Conservation (phyloP, 2,888 invertebrate species). For the Campoletis raptor region DNA sequence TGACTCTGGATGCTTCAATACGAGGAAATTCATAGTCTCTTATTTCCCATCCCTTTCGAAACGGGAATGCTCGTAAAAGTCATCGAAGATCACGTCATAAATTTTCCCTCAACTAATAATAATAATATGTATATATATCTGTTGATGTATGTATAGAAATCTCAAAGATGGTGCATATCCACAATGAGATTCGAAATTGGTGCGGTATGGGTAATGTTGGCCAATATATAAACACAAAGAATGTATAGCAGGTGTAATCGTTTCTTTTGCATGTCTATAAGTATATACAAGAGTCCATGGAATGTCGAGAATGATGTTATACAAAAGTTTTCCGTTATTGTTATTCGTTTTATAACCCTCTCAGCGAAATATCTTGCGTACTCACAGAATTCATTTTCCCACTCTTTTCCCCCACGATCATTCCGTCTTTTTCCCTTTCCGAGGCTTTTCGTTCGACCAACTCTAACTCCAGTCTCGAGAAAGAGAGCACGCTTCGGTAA, state of each 20-base stretch:
- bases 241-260: constrained; percentile 54
- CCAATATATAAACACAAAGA: constrained; percentile 23
- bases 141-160: constrained; percentile 11
- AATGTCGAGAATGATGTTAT: constrained; percentile 33
- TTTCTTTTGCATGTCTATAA: constrained; percentile 13
- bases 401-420: not conserved
- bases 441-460: constrained; percentile 25
- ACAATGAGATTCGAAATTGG: constrained; percentile 22
- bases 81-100: constrained; percentile 52
- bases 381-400: constrained; percentile 1
- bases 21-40: constrained; percentile 45
- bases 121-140: constrained; percentile 29
- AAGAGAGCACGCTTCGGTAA: constrained; percentile 29
- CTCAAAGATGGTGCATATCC: constrained; percentile 11
- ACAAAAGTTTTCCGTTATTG: constrained; percentile 62
- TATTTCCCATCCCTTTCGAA: not conserved
- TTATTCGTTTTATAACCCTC: constrained; percentile 64
- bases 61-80: constrained; percentile 57
- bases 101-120: constrained; percentile 58
- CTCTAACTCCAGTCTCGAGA: constrained; percentile 10
- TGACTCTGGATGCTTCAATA: constrained; percentile 31
- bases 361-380: constrained; percentile 22
- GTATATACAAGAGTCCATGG: not conserved
- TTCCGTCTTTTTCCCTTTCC: constrained; percentile 1
- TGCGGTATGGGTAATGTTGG: constrained; percentile 3